Percentiles rank a stretch among this genome's conserved stretches.
These are phyloP conservation scores for Drosophila seguyi DNA, from an alignment of 1,140 invertebrate genomes.

Conservation along the genomic window DNA sequence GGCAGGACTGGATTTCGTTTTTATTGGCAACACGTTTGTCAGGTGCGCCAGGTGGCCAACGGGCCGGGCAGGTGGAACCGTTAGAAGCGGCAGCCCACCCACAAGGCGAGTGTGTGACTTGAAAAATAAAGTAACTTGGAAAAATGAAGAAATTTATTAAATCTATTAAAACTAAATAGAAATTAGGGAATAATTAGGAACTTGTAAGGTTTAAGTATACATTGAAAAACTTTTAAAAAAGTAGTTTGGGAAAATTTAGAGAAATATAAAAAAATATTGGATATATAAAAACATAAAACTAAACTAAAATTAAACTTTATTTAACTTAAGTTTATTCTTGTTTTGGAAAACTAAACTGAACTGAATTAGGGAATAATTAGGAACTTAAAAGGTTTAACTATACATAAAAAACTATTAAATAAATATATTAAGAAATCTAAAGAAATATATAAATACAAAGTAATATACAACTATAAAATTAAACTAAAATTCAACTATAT, in stretches of 20 bases:
- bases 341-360: too few species aligned
- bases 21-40: slow-evolving; percentile 77
- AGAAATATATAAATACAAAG: too few species aligned
- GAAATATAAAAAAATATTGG: neutral
- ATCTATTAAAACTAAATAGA: neutral
- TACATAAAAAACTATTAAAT: too few species aligned
- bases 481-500: neutral
- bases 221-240: too few species aligned
- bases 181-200: neutral
- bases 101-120: slow-evolving; percentile 1
- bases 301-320: too few species aligned
- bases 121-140: neutral
- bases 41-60: slow-evolving; percentile 21
- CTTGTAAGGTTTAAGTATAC: neutral
- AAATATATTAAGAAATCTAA: too few species aligned
- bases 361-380: too few species aligned
- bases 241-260: neutral
- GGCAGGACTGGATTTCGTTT: slow-evolving; percentile 65
- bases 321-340: too few species aligned
- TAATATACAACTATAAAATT: too few species aligned
- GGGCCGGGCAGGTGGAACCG: slow-evolving; percentile 30
- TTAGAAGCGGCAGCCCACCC: slow-evolving; percentile 34
- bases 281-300: neutral
- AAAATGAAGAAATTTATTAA: neutral
- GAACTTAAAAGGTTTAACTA: too few species aligned